These are phyloP conservation scores for Coptodon bakossiorum DNA, from an alignment of 2,113 vertebrate genomes.

Conservation along the genomic window DNA sequence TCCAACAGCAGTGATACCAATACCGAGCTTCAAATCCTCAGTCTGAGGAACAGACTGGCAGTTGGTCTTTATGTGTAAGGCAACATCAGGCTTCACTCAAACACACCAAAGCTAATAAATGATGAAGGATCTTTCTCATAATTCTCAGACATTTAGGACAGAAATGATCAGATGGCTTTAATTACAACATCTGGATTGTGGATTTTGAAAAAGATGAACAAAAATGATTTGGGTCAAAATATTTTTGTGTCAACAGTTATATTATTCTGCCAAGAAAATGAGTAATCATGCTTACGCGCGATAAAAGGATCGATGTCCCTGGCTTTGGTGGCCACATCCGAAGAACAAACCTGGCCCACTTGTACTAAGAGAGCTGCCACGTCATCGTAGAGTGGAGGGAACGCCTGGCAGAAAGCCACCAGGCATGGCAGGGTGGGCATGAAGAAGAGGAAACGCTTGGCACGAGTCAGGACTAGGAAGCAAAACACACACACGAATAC, in stretches of 20 bases:
- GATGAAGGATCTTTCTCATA: rapidly evolving
- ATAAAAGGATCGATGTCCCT: conserved; percentile 91
- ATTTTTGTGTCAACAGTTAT: not conserved
- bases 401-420: conserved; percentile 94
- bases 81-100: not conserved
- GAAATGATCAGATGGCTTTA: not conserved
- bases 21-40: rapidly evolving
- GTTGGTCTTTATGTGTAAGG: not conserved
- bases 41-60: not conserved
- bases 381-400: conserved; percentile 94
- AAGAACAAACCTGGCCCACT: conserved; percentile 94
- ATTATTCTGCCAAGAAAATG: not conserved
- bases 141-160: not conserved
- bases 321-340: conserved; percentile 90
- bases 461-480: conserved; percentile 84
- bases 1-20: not conserved
- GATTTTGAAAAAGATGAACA: not conserved
- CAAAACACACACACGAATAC: not conserved
- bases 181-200: not conserved
- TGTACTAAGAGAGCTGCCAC: conserved; percentile 92
- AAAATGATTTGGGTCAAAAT: rapidly evolving
- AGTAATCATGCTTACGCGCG: conserved; percentile 75
- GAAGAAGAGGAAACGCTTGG: conserved; percentile 91
- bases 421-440: conserved; percentile 95
- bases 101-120: not conserved